Evolutionary conservation across 2,113 vertebrate genomes (phyloP).

Genomic region (Sterrhoptilus dennistouni): DNA sequence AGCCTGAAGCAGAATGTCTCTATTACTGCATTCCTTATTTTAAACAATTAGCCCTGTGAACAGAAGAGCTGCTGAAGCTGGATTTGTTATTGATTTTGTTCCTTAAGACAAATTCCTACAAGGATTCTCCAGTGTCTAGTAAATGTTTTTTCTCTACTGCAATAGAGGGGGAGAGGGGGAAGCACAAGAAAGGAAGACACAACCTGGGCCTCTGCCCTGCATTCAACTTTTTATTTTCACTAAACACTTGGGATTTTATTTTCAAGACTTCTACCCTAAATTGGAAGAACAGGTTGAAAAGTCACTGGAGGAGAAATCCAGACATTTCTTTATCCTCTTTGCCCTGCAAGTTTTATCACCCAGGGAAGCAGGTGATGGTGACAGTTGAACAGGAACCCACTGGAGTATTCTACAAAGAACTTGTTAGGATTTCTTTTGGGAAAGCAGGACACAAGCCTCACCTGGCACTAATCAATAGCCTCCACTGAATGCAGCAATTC

Average conservation of each 20-base stretch:
- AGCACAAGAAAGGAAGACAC: neutral
- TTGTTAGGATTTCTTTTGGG: neutral
- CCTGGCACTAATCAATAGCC: neutral
- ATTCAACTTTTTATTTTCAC: neutral
- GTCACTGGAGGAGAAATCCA: neutral
- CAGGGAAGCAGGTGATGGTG: neutral
- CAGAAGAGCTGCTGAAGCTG: neutral
- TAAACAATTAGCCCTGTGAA: slow-evolving; percentile 3
- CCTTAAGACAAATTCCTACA: neutral
- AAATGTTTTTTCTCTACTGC: neutral
- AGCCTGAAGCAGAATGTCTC: neutral
- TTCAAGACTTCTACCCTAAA: neutral
- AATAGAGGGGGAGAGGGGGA: neutral
- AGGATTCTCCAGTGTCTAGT: neutral
- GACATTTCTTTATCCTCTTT: neutral
- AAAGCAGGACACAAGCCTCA: neutral
- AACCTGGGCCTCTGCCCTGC: neutral
- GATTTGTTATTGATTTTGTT: neutral
- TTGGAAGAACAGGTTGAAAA: neutral
- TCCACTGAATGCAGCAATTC: neutral
- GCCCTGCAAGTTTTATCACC: neutral
- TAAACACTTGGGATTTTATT: neutral
- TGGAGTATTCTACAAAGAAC: neutral
- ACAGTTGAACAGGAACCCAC: neutral
- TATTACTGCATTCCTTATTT: neutral